These are phyloP conservation scores for Opisthocomus hoazin DNA, from an alignment of 2,113 vertebrate species.

Conservation along the genomic window DNA sequence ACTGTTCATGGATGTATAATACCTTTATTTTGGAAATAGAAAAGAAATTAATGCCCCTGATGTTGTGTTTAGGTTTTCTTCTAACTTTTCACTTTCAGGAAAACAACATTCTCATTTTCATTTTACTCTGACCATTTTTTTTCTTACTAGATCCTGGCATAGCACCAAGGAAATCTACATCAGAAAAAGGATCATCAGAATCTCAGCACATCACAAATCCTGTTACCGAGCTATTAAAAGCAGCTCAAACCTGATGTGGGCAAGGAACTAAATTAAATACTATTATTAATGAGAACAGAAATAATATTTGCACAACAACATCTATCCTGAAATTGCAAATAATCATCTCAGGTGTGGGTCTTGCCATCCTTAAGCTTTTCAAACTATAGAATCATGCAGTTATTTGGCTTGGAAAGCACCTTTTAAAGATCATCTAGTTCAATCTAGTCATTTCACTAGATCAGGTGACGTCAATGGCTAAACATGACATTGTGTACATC, in stretches of 20 bases:
- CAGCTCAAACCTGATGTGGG: neutral
- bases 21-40: neutral
- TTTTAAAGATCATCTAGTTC: neutral
- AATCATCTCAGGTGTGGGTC: neutral
- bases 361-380: neutral
- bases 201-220: neutral
- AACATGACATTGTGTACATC: neutral
- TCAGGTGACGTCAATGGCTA: neutral
- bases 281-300: neutral
- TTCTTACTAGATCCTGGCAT: neutral
- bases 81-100: neutral
- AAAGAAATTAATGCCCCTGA: neutral
- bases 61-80: neutral
- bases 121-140: neutral
- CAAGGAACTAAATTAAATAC: neutral
- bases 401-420: neutral
- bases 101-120: neutral
- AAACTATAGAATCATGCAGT: neutral
- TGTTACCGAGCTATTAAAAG: neutral
- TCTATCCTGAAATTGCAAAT: neutral
- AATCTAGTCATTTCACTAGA: neutral
- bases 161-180: neutral
- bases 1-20: neutral
- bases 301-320: neutral
- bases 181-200: neutral